A percentile compares a stretch with the other conserved stretches of the same genome.
Evolutionary conservation across 2,113 vertebrate species (phyloP).

Genomic region (Ovis aries): ARS-UI_Ramb_v3.0 NC_056055.1:164645501-164646000

Average conservation of each 20-base stretch:
- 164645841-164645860: not conserved
- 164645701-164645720: not conserved
- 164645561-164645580: not conserved
- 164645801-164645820: not conserved
- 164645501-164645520: not conserved
- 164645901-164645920: not conserved
- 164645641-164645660: not conserved
- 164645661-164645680: not conserved
- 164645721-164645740: not conserved
- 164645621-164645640: not conserved
- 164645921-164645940: not conserved
- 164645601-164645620: not conserved
- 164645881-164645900: not conserved
- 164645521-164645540: not conserved
- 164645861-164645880: not conserved
- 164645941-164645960: fast-evolving
- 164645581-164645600: not conserved
- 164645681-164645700: not conserved
- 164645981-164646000: not conserved
- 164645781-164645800: not conserved
- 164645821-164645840: not conserved
- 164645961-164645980: not conserved
- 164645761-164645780: not conserved
- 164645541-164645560: not conserved
- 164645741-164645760: not conserved